Evolutionary conservation across 2,888 invertebrate species (phyloP).

Genomic region (Rhodophaea formosa): DNA sequence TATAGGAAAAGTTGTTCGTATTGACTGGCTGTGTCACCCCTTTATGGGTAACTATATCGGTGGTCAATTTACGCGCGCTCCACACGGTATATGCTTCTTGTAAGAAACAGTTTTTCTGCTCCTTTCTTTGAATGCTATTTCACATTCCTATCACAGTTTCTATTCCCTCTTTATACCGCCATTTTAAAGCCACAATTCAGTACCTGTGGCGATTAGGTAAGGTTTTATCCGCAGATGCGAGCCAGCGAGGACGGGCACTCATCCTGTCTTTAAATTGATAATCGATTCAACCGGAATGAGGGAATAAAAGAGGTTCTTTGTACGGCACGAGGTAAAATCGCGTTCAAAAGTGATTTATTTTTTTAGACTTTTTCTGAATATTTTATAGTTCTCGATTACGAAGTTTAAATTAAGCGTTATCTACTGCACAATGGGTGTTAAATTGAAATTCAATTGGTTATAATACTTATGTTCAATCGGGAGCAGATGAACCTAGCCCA

Average conservation of each 20-base stretch:
- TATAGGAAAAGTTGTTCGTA: too few relatives aligned
- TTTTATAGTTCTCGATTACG: not conserved
- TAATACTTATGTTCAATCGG: too few relatives aligned
- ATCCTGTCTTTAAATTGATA: constrained; percentile 46
- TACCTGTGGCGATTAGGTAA: constrained; percentile 16
- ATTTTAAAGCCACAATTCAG: not conserved
- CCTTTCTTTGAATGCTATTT: too few relatives aligned
- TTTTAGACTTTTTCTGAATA: constrained; percentile 28
- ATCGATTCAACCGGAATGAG: constrained; percentile 40
- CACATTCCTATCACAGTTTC: not conserved
- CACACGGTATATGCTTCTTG: too few relatives aligned
- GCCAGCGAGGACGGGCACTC: constrained; percentile 38
- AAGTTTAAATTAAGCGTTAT: not conserved
- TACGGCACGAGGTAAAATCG: constrained; percentile 29
- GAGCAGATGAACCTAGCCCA: too few relatives aligned
- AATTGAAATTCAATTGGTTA: not conserved
- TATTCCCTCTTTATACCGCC: not conserved
- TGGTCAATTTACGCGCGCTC: too few relatives aligned
- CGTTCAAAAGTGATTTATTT: constrained; percentile 32
- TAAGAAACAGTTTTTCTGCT: too few relatives aligned
- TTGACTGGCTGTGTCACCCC: too few relatives aligned
- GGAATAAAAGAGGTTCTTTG: constrained; percentile 37
- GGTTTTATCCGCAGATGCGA: constrained; percentile 13
- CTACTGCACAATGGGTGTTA: not conserved
- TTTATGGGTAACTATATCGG: too few relatives aligned